A percentile compares a stretch with the other conserved stretches of the same genome.
Evolutionary conservation across 2,888 invertebrate species (phyloP).

Genomic region (Trissoscelio sp.): DNA sequence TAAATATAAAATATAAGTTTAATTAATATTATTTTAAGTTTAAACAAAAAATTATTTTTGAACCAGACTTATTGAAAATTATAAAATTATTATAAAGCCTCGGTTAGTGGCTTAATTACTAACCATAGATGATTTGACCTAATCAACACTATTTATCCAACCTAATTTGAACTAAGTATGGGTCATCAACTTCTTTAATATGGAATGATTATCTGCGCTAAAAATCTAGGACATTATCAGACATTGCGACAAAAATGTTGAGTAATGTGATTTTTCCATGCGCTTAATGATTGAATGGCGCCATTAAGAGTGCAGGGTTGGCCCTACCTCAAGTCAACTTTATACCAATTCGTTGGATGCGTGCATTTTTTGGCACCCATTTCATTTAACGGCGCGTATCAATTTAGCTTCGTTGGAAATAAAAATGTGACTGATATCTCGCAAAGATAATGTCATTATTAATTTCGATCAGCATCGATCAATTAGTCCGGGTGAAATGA

Average conservation of each 20-base stretch:
- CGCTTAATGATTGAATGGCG: conserved; percentile 23
- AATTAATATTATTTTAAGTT: too few species aligned
- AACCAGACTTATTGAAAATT: too few species aligned
- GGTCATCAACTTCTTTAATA: too few species aligned
- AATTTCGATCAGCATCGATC: conserved; percentile 57
- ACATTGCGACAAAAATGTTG: not conserved
- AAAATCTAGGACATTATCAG: not conserved
- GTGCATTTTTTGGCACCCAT: conserved; percentile 31
- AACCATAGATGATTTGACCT: too few species aligned
- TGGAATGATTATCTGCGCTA: not conserved
- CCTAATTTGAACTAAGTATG: too few species aligned
- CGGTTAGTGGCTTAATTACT: too few species aligned
- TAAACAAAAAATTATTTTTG: too few species aligned
- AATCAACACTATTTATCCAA: too few species aligned
- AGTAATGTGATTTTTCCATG: conserved; percentile 17
- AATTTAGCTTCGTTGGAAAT: conserved; percentile 11
- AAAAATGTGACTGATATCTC: conserved; percentile 30
- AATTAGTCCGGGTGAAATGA: conserved; percentile 58
- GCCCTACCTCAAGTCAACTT: conserved; percentile 49
- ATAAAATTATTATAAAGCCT: too few species aligned
- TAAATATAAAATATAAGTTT: too few species aligned
- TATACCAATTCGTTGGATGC: conserved; percentile 7
- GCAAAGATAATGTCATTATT: conserved; percentile 52
- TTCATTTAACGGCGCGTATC: conserved; percentile 10
- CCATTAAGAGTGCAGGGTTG: conserved; percentile 36